These are phyloP conservation scores for Venustoraphidia nigricollis DNA, from an alignment of 2,888 invertebrate genomes.

Conservation along the genomic window DNA sequence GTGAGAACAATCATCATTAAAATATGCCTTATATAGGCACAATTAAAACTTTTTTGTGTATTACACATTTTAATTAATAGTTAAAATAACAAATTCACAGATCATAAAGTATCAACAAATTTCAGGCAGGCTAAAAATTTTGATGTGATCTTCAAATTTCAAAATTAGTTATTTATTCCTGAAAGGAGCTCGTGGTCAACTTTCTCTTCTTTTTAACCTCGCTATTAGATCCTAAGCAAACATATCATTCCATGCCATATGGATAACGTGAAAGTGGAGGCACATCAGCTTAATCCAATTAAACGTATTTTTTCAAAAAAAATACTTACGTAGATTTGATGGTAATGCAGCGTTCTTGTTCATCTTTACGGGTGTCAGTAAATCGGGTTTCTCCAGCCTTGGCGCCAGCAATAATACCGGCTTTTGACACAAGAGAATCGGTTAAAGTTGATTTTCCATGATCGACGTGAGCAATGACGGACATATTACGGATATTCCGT, in stretches of 20 bases:
- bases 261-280: no score
- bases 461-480: slow-evolving; percentile 99
- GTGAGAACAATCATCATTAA: slow-evolving; percentile 37
- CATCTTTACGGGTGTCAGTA: slow-evolving; percentile 99
- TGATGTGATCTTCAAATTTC: no score
- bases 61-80: no score
- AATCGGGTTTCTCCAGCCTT: slow-evolving; percentile 99
- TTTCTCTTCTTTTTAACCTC: no score
- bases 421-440: slow-evolving; percentile 98
- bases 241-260: not conserved
- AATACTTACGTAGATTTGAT: slow-evolving; percentile 95
- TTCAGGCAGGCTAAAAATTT: no score
- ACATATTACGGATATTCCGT: slow-evolving; percentile 99
- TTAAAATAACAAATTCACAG: no score
- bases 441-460: slow-evolving; percentile 99
- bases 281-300: not conserved
- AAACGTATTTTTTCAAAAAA: not conserved
- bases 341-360: slow-evolving; percentile 99
- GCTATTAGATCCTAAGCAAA: no score
- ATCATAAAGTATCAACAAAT: no score
- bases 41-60: no score
- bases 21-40: not conserved
- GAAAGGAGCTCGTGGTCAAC: no score
- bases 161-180: no score
- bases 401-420: slow-evolving; percentile 97